Conservation (phyloP, 2,797 vertebrate genomes). For the Mus spretus region DNA sequence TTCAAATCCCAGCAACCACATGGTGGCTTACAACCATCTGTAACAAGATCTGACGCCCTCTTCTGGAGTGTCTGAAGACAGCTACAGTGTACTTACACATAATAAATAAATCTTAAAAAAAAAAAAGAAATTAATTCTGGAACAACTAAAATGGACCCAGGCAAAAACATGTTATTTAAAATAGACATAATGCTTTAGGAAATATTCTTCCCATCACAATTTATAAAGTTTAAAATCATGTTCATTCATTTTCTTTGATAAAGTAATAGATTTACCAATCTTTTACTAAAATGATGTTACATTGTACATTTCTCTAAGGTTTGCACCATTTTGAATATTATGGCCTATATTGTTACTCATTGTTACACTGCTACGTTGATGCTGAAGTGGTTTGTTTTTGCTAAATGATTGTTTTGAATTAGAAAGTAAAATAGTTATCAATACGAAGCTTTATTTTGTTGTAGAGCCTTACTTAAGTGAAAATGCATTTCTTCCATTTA, state of each 20-base stretch:
- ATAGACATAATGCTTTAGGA: neutral
- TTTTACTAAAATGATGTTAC: neutral
- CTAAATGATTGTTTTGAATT: neutral
- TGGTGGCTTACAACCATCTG: no score
- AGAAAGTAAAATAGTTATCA: neutral
- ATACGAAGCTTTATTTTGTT: neutral
- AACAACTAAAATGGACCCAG: neutral
- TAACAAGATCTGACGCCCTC: no score
- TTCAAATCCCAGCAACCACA: no score
- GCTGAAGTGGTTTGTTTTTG: neutral
- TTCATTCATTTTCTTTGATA: neutral
- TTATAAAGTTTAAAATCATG: constrained; percentile 12
- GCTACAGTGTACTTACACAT: no score
- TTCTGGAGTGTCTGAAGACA: no score
- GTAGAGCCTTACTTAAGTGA: neutral
- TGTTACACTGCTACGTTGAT: neutral
- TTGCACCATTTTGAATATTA: constrained; percentile 18
- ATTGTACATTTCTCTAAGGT: neutral
- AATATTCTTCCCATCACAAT: neutral
- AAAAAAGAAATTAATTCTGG: neutral
- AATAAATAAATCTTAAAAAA: no score
- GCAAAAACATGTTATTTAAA: neutral
- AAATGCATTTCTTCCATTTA: constrained; percentile 20
- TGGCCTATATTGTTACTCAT: neutral
- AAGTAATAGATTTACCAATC: neutral